Base-by-base conservation (phyloP, 2,113 vertebrate genomes). In the Tylochromis polylepis region DNA sequence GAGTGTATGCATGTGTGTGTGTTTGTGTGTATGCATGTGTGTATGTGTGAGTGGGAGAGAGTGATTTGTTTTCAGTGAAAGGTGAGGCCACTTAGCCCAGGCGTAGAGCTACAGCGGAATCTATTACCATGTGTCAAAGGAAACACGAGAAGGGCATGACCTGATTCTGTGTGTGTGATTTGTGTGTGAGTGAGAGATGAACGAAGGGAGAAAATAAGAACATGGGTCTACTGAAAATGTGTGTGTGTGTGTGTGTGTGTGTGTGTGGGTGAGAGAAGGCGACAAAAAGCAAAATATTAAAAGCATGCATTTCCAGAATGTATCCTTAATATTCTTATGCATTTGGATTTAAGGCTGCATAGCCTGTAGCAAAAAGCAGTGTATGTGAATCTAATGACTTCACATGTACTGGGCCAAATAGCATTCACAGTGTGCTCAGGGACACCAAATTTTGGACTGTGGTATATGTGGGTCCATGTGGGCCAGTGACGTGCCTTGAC, bases 51-150 rank as follows among this genome's bases (percentile, higher is more conserved):
- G 62, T 46, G 87, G 38, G 80, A 82, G 84, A 59, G 97, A 97
- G 97, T 97, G 97, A 98, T 99, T 99, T 99, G 98, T 99, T 99
- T 99, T 99, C 98, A 98, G 96, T 98, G 98, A 98, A 99, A 99
- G 97, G 96, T 95, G 97, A 99, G 97, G 97, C 97, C 97, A 98
- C 97, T 99, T 98, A 98, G 97, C 96, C 94, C 94, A 97, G 96
- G 96, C 96, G 96, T 96, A 97, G 95, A 97, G 96, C 96, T 97
- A 97, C 96, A 94, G 96, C 86, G 95, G 97, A 98, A 99, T 99
- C 98, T 98, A 98, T 99, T 98, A 98, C 97, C 97, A 97, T 97
- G 97, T 98, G 98, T 98, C 97, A 98, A 97, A 95, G 95, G 97
- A 97, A 97, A 98, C 95, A 96, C 96, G 97, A 97, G 97, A 98